Percentiles rank a stretch among this genome's conserved stretches.
phyloP scores from a whole-genome alignment of 2,113 vertebrate genomes.

The Vicugna pacos region DNA sequence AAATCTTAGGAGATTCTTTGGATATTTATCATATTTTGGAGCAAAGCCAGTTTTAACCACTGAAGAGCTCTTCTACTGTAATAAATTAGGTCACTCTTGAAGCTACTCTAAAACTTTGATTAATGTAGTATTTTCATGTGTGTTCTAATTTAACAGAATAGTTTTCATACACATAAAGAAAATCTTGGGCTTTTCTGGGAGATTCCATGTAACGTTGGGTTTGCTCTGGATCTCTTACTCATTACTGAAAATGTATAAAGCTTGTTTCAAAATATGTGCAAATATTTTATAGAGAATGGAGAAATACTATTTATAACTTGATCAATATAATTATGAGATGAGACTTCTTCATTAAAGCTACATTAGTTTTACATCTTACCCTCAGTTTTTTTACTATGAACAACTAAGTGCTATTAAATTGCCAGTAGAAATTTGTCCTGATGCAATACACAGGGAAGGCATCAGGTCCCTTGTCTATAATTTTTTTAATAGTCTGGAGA shows the following conservation, averaged over 20 bases:
- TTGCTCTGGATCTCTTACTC: not conserved
- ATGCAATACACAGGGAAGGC: slow-evolving; percentile 31
- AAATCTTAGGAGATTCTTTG: not conserved
- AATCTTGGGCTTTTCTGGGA: not conserved
- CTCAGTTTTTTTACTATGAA: slow-evolving; percentile 58
- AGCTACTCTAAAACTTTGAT: not conserved
- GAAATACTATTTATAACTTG: slow-evolving; percentile 60
- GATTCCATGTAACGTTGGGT: not conserved
- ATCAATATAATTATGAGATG: slow-evolving; percentile 49
- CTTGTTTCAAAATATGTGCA: not conserved
- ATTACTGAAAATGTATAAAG: not conserved
- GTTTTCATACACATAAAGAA: not conserved
- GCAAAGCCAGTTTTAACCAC: not conserved
- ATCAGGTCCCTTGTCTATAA: slow-evolving; percentile 23
- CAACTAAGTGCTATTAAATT: slow-evolving; percentile 56
- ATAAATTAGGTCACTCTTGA: not conserved
- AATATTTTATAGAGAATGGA: not conserved
- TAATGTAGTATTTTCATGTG: not conserved
- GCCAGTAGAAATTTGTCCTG: slow-evolving; percentile 38
- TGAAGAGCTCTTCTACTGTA: not conserved
- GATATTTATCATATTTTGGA: not conserved
- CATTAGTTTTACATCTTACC: slow-evolving; percentile 65
- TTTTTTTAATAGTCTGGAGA: slow-evolving; percentile 56
- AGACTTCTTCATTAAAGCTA: slow-evolving; percentile 62
- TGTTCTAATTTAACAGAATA: not conserved